A percentile compares a stretch with the other conserved stretches of the same genome.
Conservation (phyloP, 2,888 invertebrate species). For the Cataglyphis rosenhaueri region DNA sequence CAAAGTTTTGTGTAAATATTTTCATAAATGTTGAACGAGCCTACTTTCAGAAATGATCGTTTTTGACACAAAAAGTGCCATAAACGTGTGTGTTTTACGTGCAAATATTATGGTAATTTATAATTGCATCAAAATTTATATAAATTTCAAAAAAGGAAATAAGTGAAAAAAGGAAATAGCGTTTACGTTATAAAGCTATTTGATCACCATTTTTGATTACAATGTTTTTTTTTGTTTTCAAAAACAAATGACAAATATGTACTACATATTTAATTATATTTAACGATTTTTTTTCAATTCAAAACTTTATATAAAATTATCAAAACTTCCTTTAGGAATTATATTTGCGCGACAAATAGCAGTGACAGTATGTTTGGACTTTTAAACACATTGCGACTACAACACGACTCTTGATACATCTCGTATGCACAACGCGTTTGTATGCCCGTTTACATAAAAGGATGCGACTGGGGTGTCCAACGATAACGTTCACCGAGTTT, state of each 20-base stretch:
- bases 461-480: slow-evolving; percentile 19
- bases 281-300: neutral
- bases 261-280: neutral
- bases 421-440: neutral
- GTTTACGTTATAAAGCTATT: neutral
- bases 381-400: neutral
- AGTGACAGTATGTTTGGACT: neutral
- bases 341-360: neutral
- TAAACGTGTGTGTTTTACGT: slow-evolving; percentile 19
- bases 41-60: slow-evolving; percentile 42
- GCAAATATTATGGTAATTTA: slow-evolving; percentile 32
- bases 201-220: neutral
- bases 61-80: slow-evolving; percentile 39
- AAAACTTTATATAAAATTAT: neutral
- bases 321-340: neutral
- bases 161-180: slow-evolving; percentile 1
- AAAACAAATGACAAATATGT: neutral
- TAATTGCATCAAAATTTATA: slow-evolving; percentile 34
- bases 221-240: neutral
- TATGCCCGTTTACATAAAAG: slow-evolving; percentile 6
- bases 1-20: slow-evolving; percentile 43
- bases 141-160: slow-evolving; percentile 12
- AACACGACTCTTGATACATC: neutral
- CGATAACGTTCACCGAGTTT: slow-evolving; percentile 6
- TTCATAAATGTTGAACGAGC: slow-evolving; percentile 29